Percentiles rank a stretch among this genome's conserved stretches.
These are phyloP conservation scores for Leucozona laternaria DNA, from an alignment of 2,888 invertebrate genomes.

Conservation along the genomic window DNA sequence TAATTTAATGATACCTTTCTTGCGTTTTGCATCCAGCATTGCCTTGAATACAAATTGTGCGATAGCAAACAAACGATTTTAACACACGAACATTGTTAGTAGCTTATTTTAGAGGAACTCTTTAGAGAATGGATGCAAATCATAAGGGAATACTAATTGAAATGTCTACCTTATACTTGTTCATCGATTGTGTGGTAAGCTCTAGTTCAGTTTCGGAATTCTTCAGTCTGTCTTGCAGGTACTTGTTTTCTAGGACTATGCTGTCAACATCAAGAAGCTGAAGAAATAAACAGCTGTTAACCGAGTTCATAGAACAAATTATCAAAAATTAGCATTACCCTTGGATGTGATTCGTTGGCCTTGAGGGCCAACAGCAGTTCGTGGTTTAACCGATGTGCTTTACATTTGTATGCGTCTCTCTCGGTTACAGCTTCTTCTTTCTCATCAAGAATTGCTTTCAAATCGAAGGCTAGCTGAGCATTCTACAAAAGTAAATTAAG, in stretches of 20 bases:
- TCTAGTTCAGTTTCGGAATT: conserved; percentile 92
- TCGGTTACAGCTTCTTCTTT: conserved; percentile 93
- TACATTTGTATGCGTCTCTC: conserved; percentile 92
- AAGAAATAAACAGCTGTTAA: neutral
- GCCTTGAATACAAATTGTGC: conserved; percentile 83
- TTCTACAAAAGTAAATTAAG: conserved; percentile 84
- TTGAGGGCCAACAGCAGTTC: conserved; percentile 89
- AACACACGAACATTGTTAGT: conserved; percentile 77
- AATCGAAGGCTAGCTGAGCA: conserved; percentile 89
- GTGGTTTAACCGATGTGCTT: conserved; percentile 92
- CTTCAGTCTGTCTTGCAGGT: conserved; percentile 91
- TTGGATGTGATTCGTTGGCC: conserved; percentile 81
- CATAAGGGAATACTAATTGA: neutral
- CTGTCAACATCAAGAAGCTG: conserved; percentile 91
- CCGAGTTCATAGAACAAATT: neutral
- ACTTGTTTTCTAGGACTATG: conserved; percentile 92
- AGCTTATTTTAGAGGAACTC: conserved; percentile 1
- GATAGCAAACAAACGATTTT: conserved; percentile 37
- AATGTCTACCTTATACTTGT: conserved; percentile 88
- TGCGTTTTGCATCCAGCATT: conserved; percentile 89
- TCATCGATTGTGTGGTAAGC: conserved; percentile 88
- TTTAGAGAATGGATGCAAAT: conserved; percentile 26
- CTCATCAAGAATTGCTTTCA: conserved; percentile 91
- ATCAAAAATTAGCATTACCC: conserved; percentile 75
- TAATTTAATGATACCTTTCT: conserved; percentile 89